Evolutionary conservation across 2,797 vertebrate genomes (phyloP).

Genomic region (Natrix natrix): DNA sequence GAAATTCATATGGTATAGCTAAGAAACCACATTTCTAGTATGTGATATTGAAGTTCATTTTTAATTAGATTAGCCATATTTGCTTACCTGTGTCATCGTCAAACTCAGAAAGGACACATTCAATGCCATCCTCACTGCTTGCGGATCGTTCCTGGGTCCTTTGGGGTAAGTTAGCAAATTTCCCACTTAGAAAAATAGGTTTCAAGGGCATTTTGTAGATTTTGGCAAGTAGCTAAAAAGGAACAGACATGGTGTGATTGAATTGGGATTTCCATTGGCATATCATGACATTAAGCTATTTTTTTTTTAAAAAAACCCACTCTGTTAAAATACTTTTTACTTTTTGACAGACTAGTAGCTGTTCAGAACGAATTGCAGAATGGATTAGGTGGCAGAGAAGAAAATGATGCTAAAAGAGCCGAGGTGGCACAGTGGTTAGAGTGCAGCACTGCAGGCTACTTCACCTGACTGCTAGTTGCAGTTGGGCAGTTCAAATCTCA

Average conservation of each 20-base stretch:
- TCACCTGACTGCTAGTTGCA: no score
- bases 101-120: conserved; percentile 89
- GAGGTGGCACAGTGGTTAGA: no score
- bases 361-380: neutral
- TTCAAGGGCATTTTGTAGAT: conserved; percentile 98
- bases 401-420: neutral
- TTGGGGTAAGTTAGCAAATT: conserved; percentile 85
- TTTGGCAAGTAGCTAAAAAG: conserved; percentile 86
- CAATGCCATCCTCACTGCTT: conserved; percentile 91
- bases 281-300: neutral
- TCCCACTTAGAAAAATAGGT: conserved; percentile 88
- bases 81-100: conserved; percentile 90
- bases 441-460: no score
- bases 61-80: neutral
- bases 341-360: neutral
- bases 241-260: conserved; percentile 5
- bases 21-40: neutral
- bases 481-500: no score
- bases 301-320: neutral
- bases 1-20: neutral
- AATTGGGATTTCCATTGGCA: neutral
- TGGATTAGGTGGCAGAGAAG: neutral
- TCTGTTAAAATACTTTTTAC: neutral
- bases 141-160: conserved; percentile 82
- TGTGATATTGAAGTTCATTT: neutral